Conservation (phyloP, 2,113 vertebrate species). For the Madoqua kirkii region DNA sequence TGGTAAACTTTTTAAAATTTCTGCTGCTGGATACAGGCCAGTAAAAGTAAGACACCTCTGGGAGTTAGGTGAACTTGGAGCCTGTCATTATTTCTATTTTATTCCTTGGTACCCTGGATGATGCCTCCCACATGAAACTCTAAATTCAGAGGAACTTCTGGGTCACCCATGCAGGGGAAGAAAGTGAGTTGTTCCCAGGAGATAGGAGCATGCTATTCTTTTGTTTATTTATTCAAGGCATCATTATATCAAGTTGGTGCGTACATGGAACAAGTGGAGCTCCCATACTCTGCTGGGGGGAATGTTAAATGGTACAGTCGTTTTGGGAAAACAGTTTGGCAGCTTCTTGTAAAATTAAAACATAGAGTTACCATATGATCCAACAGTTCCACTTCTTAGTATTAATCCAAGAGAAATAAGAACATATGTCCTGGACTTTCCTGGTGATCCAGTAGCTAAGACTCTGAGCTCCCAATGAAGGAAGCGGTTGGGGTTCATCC, state of each 20-base stretch:
- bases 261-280: neutral
- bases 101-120: neutral
- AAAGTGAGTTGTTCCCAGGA: neutral
- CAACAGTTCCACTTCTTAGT: neutral
- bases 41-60: neutral
- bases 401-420: constrained; percentile 9
- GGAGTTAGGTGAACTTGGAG: neutral
- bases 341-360: constrained; percentile 20
- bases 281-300: neutral
- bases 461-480: neutral
- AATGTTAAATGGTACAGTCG: neutral
- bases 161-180: neutral
- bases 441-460: neutral
- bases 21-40: neutral
- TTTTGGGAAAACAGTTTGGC: neutral
- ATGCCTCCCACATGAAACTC: neutral
- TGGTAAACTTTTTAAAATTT: neutral
- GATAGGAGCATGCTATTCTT: neutral
- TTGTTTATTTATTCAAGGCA: constrained; percentile 30
- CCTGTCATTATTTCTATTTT: neutral
- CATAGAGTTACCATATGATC: neutral
- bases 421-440: neutral
- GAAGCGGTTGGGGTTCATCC: neutral
- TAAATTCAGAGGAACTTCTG: constrained; percentile 11
- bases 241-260: constrained; percentile 12